Evolutionary conservation across 2,113 vertebrate species (phyloP), one percentile per base, ranked within the genome.

Genomic region (Podiceps cristatus): DNA sequence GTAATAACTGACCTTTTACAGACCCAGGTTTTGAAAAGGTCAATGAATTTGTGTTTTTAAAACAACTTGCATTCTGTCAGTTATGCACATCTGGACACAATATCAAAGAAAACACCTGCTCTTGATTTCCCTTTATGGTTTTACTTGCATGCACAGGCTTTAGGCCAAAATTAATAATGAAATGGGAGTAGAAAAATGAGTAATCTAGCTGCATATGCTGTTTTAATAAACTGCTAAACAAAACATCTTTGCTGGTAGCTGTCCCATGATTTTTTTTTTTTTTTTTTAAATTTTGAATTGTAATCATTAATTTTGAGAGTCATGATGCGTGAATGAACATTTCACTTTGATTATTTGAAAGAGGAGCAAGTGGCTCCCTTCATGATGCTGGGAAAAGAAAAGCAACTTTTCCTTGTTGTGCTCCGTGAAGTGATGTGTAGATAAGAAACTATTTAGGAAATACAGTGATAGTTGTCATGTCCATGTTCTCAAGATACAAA

Each of bases 151-250:
- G 40, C 81, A 74, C 35, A 80, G 50, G 78, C 64, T 86, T 37
- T 28, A 84, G 50, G 80, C 73, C 69, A 85, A 92, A 90, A 90
- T 80, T 50, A 92, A 90, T 76, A 92, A 67, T 79, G 59, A 90
- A 86, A 45, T 22, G 16, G 52, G 60, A 95, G 75, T 3, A 52
- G 49, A 64, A 88, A 42, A 67, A 81, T 2, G 1, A 89, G 67
- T 60, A 84, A 93, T 68, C 1, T 9, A 75, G 60, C 68, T 71
- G 64, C 76, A 78, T 78, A 71, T 72, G 77, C 77, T 87, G 64
- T 7, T 89, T 74, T 85, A 64, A 78, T 72, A 86, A 95, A 90
- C 25, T 76, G 50, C 52, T 71, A 85, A 76, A 80, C 27, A 75
- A 89, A 92, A 60, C 42, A 66, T 71, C 67, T 76, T 92, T 73